phyloP scores from a whole-genome alignment of 1,140 invertebrate genomes.

The Euwallacea similis region DNA sequence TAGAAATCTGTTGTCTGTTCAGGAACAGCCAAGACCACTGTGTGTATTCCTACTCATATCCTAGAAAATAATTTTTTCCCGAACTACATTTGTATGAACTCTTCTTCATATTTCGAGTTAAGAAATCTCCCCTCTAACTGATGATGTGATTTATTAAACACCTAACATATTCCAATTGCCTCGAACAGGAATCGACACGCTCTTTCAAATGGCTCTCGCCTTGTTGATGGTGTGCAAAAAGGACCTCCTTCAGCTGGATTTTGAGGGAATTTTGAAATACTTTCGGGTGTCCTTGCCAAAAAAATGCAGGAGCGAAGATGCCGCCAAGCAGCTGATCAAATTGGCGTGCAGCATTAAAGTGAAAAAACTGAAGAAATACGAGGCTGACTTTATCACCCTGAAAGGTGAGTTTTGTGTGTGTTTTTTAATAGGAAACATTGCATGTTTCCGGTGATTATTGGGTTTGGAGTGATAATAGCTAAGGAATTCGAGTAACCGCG shows the following conservation, averaged over 20 bases:
- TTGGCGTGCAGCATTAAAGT: slow-evolving; percentile 89
- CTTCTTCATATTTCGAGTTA: not conserved
- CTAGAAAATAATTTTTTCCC: not conserved
- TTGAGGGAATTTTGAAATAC: slow-evolving; percentile 94
- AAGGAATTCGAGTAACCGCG: no score
- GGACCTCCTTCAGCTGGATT: slow-evolving; percentile 93
- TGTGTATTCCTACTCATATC: no score
- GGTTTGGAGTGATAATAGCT: no score
- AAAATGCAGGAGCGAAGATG: slow-evolving; percentile 89
- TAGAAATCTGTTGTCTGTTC: not conserved
- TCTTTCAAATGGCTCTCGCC: slow-evolving; percentile 95
- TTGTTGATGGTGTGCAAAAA: slow-evolving; percentile 89
- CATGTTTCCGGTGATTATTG: no score
- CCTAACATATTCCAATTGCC: not conserved
- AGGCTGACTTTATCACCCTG: slow-evolving; percentile 84
- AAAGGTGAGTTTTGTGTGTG: slow-evolving; percentile 63
- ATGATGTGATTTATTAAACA: not conserved
- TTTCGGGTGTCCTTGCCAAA: slow-evolving; percentile 95
- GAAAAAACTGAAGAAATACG: slow-evolving; percentile 94
- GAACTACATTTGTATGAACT: not conserved
- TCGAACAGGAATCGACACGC: slow-evolving; percentile 74
- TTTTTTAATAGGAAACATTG: not conserved
- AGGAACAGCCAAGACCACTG: not conserved
- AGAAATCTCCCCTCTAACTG: not conserved
- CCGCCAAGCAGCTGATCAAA: slow-evolving; percentile 85